Conservation (phyloP, 2,888 invertebrate species). For the Sclerodermus sp. region DNA sequence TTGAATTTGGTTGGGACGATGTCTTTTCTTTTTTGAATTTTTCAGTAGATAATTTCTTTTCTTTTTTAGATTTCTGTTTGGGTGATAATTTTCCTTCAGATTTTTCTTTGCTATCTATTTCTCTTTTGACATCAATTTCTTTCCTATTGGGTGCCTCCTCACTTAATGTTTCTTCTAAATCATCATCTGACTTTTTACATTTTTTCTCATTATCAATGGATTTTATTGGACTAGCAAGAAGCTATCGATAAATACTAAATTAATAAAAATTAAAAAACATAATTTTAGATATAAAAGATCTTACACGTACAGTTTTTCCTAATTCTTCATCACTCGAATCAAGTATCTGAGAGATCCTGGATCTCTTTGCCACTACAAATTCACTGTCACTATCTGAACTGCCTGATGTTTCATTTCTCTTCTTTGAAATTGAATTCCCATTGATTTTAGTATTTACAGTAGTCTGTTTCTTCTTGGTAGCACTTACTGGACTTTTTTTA, state of each 20-base stretch:
- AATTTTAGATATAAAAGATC: slow-evolving; percentile 3
- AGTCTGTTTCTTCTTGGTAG: slow-evolving; percentile 15
- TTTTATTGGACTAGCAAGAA: slow-evolving; percentile 31
- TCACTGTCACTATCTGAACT: too few relatives aligned
- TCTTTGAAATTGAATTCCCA: too few relatives aligned
- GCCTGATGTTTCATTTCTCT: too few relatives aligned
- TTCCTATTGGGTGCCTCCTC: neutral
- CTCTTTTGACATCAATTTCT: neutral
- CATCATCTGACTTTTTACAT: slow-evolving; percentile 22
- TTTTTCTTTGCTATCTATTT: slow-evolving; percentile 15
- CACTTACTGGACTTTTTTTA: slow-evolving; percentile 8
- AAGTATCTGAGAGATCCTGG: slow-evolving; percentile 26
- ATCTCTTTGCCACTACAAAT: slow-evolving; percentile 41
- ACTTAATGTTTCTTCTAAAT: slow-evolving; percentile 11
- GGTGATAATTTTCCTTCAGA: slow-evolving; percentile 15
- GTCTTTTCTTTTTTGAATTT: slow-evolving; percentile 23
- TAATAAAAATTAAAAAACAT: slow-evolving; percentile 4
- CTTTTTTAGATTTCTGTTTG: slow-evolving; percentile 14
- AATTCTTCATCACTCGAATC: slow-evolving; percentile 51
- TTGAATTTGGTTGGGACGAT: too few relatives aligned
- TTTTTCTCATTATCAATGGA: slow-evolving; percentile 22
- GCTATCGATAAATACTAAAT: slow-evolving; percentile 15
- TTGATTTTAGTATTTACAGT: neutral
- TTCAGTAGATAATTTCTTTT: slow-evolving; percentile 12
- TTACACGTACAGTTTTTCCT: slow-evolving; percentile 29